Base-by-base conservation (phyloP, 2,888 invertebrate genomes). In the Eristalis intricaria region DNA sequence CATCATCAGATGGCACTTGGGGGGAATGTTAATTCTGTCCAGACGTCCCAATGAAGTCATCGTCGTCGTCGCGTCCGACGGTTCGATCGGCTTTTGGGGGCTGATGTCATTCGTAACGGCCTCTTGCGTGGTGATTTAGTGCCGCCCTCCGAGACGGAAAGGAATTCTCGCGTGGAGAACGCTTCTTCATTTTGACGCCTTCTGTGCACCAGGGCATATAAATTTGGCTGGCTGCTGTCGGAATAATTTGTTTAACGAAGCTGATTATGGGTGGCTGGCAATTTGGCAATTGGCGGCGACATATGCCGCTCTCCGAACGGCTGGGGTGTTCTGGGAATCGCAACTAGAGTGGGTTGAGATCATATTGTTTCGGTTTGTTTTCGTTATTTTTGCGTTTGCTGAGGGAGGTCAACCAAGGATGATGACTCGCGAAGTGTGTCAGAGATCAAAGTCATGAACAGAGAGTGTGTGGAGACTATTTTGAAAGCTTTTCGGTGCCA, bases 71-170 rank as follows among this genome's bases (percentile, higher is more conserved):
- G 26, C 26, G 26, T n/a, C n/a, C n/a, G 26, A 2, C n/a, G 63
- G 19, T 65, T 50, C 63, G 19, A 43, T 69, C 63, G 5, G 15
- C n/a, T n/a, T 69, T 66, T 65, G 60, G 63, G 38, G 35, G 50
- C 86, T 86, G 86, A 86, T 86, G 83, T 86, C 83, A 86, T 84
- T 83, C 83, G 86, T 86, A 86, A 82, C 70, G 69, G 74, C 82
- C 61, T 78, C 82, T 82, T 82, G 8, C 32, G 61, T 58, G 69
- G 64, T 71, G 73, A 83, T 82, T 85, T 85, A 81, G 76, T 81
- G 71, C 56, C 76, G 19, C 73, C 80, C 79, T 50, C 50, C 50
- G 19, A 43, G 63, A 68, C 29, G 43, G 73, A 19, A 50, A 73
- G 75, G 65, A 60, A 64, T 71, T 43, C 71, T 71, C n/a, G 11